Conservation (phyloP, 2,113 vertebrate genomes). For the Ovibos moschatus region DNA sequence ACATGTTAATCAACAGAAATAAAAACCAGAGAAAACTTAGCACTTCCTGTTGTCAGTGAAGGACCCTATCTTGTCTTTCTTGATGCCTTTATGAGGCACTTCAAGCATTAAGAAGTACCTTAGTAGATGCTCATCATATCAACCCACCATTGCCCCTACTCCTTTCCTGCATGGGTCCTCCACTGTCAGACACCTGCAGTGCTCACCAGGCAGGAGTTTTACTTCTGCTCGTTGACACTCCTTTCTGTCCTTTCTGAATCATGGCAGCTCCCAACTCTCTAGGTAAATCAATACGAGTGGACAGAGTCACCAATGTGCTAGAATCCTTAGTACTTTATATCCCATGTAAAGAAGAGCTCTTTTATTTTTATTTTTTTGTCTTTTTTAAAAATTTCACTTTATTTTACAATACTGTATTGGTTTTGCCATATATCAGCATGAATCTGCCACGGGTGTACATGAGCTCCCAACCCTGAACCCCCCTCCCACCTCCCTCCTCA, state of each 20-base stretch:
- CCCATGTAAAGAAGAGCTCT: background rate
- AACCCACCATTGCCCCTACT: background rate
- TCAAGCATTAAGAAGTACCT: background rate
- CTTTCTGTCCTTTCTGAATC: background rate
- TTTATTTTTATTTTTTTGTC: background rate
- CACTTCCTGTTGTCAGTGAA: background rate
- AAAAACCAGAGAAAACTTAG: background rate
- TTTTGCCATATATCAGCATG: too few species aligned
- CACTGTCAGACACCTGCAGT: too few species aligned
- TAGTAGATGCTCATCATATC: background rate
- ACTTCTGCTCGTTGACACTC: background rate
- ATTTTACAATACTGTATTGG: too few species aligned
- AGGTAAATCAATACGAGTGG: background rate
- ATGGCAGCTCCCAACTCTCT: background rate
- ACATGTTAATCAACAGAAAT: background rate
- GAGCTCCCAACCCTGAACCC: too few species aligned
- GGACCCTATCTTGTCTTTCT: background rate
- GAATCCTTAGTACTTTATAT: background rate
- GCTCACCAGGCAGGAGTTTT: background rate
- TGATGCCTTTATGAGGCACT: background rate
- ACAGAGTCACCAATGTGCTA: too few species aligned
- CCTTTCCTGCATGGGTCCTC: background rate
- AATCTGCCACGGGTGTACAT: too few species aligned
- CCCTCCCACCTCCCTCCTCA: too few species aligned
- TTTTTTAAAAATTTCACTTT: too few species aligned